phyloP scores from a whole-genome alignment of 2,888 invertebrate genomes.

The Hecatera dysodea region DNA sequence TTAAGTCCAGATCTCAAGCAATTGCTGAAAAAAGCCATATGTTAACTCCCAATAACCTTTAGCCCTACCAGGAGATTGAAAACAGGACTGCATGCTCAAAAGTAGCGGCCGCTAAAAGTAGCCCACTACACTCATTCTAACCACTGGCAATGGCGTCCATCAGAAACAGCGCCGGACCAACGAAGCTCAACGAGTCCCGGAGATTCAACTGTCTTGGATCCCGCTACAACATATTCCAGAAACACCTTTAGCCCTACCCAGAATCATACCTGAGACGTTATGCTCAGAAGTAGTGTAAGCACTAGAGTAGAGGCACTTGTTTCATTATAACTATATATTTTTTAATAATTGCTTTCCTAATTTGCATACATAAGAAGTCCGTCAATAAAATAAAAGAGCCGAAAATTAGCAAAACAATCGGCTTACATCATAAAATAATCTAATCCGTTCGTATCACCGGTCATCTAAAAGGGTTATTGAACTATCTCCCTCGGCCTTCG shows the following conservation, averaged over 20 bases:
- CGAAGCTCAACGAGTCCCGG: too few relatives aligned
- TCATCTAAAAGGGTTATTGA: conserved; percentile 89
- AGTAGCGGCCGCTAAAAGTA: too few relatives aligned
- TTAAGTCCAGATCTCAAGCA: too few relatives aligned
- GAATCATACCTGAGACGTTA: not conserved
- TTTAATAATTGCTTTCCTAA: not conserved
- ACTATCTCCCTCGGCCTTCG: conserved; percentile 81
- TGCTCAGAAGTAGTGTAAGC: not conserved
- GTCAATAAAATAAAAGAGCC: not conserved
- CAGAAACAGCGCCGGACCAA: too few relatives aligned
- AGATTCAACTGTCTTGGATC: too few relatives aligned
- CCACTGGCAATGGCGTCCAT: too few relatives aligned
- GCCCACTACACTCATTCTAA: too few relatives aligned
- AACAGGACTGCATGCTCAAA: too few relatives aligned
- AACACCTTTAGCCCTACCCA: not conserved
- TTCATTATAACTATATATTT: not conserved
- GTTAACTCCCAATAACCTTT: too few relatives aligned
- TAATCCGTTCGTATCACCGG: conserved; percentile 82
- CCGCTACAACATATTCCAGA: too few relatives aligned
- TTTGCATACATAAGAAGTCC: not conserved
- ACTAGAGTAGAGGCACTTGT: not conserved
- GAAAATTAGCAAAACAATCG: conserved; percentile 40
- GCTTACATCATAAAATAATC: conserved; percentile 72
- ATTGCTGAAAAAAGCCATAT: too few relatives aligned
- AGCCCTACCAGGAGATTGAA: too few relatives aligned